Percentiles rank a stretch among this genome's conserved stretches.
phyloP scores from a whole-genome alignment of 2,888 invertebrate species.

The Cephalotes varians region DNA sequence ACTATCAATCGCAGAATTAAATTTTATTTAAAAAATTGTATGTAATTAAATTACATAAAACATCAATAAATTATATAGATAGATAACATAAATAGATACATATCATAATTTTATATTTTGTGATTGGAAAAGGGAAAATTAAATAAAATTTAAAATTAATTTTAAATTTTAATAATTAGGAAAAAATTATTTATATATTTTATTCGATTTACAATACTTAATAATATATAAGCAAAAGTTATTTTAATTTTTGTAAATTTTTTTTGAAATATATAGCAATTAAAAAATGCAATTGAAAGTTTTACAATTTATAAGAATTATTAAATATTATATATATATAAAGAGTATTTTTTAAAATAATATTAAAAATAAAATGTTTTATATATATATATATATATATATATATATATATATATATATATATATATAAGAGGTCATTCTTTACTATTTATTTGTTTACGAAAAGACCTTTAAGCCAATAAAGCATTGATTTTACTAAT shows the following conservation, averaged over 20 bases:
- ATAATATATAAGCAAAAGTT: not conserved
- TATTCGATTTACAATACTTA: not conserved
- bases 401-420: not conserved
- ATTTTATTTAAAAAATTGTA: too few relatives aligned
- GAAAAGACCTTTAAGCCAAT: conserved; percentile 67
- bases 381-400: not conserved
- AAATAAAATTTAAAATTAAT: not conserved
- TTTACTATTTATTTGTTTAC: not conserved
- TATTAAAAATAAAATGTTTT: not conserved
- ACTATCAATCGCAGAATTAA: too few relatives aligned
- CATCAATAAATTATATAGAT: too few relatives aligned
- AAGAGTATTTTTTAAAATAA: not conserved
- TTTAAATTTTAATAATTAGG: not conserved
- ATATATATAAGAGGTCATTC: not conserved
- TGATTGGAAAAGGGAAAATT: not conserved
- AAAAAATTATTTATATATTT: not conserved
- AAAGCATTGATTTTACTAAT: conserved; percentile 62
- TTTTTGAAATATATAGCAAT: not conserved
- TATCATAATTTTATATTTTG: not conserved
- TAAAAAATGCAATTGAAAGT: not conserved
- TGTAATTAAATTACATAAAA: too few relatives aligned
- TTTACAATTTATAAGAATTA: not conserved
- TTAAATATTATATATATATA: not conserved
- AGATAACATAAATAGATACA: too few relatives aligned
- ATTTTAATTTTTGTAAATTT: not conserved